Conservation (phyloP, 35 echinoderm and acorn worm species). For the Ptychodera flava region DNA sequence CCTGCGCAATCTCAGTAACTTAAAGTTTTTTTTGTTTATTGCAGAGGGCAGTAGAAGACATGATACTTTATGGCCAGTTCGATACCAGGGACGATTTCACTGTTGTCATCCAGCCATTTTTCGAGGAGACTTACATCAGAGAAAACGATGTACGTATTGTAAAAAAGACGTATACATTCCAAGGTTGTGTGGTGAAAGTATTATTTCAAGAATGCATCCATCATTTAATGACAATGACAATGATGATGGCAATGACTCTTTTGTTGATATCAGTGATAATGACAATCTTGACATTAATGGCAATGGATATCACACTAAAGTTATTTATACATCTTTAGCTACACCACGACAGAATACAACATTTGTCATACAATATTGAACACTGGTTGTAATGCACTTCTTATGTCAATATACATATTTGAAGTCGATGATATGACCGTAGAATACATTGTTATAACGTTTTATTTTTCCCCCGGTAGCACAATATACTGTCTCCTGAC, state of each 20-base stretch:
- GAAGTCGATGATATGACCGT: too few relatives aligned
- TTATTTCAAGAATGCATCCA: not conserved
- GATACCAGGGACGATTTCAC: conserved; percentile 12
- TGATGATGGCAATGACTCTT: conserved; percentile 5
- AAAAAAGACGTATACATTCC: too few relatives aligned
- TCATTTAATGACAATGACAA: not conserved
- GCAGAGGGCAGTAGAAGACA: not conserved
- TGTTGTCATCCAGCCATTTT: conserved; percentile 14
- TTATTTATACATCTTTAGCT: too few relatives aligned
- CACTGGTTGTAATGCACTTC: too few relatives aligned
- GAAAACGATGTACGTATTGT: not conserved
- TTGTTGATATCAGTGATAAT: not conserved
- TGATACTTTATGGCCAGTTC: not conserved
- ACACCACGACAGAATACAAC: too few relatives aligned
- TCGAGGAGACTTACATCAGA: not conserved
- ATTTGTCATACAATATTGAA: too few relatives aligned
- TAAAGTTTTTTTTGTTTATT: too few relatives aligned
- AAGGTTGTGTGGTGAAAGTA: too few relatives aligned
- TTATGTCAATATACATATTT: too few relatives aligned
- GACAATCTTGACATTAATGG: not conserved
- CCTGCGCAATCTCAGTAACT: too few relatives aligned
- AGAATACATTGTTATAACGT: too few relatives aligned
- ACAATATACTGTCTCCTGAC: not conserved
- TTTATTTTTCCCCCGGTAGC: not conserved
- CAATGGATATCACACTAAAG: too few relatives aligned